These are phyloP conservation scores for Ecdyonurus torrentis DNA, from an alignment of 2,888 invertebrate species.

Conservation along the genomic window DNA sequence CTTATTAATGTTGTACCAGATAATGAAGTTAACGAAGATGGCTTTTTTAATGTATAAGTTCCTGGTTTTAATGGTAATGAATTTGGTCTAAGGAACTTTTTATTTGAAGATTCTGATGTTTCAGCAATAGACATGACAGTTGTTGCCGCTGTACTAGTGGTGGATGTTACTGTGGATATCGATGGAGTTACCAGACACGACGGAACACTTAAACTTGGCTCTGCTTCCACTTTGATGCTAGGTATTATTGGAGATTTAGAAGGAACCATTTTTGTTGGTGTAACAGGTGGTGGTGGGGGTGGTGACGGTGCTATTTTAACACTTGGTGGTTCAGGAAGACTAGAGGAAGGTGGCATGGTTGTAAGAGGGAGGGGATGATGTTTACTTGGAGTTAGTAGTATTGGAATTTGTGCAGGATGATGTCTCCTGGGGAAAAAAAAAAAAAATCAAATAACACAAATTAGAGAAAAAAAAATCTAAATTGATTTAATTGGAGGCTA, in stretches of 20 bases:
- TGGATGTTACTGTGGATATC: not conserved
- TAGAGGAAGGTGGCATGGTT: no score
- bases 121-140: not conserved
- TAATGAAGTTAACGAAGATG: slow-evolving; percentile 42
- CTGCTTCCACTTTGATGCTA: slow-evolving; percentile 10
- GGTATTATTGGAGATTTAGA: slow-evolving; percentile 6
- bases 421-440: not conserved
- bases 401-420: not conserved
- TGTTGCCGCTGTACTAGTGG: not conserved
- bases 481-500: no score
- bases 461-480: no score
- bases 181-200: not conserved
- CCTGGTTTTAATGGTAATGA: slow-evolving; percentile 63
- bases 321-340: not conserved
- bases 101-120: slow-evolving; percentile 15
- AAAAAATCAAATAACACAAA: no score
- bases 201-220: not conserved
- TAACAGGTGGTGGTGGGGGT: slow-evolving; percentile 6
- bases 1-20: slow-evolving; percentile 72
- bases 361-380: no score
- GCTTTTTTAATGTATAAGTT: slow-evolving; percentile 7
- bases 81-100: slow-evolving; percentile 61
- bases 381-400: not conserved
- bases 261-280: not conserved
- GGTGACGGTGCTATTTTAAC: slow-evolving; percentile 10